Evolutionary conservation across 64 coral and sea anemone species (phyloP).

Genomic region (Pachyseris speciosa): DNA sequence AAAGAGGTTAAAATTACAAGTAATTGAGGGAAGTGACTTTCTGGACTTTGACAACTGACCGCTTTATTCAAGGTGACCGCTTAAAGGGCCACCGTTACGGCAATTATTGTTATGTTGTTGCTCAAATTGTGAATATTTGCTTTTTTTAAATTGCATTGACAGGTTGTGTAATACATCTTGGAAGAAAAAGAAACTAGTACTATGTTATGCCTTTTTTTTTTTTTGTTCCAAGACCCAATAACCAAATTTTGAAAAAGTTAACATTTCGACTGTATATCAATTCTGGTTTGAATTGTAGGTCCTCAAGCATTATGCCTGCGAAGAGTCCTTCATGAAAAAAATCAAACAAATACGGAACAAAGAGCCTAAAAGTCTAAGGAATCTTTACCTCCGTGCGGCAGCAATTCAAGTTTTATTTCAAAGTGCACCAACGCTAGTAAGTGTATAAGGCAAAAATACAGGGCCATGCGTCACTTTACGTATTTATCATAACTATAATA

Average conservation of each 20-base stretch:
- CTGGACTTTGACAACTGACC: too few relatives aligned
- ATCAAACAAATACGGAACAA: conserved; percentile 46
- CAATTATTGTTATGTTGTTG: too few relatives aligned
- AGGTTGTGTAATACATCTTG: too few relatives aligned
- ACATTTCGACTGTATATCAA: not conserved
- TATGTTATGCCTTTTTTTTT: too few relatives aligned
- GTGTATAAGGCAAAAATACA: not conserved
- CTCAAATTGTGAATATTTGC: too few relatives aligned
- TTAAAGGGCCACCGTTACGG: too few relatives aligned
- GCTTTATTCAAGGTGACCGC: too few relatives aligned
- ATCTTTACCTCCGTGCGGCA: not conserved
- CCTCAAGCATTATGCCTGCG: conserved; percentile 85
- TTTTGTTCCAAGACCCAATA: too few relatives aligned
- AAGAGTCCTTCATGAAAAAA: conserved; percentile 72
- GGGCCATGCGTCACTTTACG: not conserved
- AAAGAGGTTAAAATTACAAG: too few relatives aligned
- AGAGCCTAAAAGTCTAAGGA: conserved; percentile 48
- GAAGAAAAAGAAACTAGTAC: too few relatives aligned
- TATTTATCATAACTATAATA: not conserved
- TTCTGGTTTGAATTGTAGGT: conserved; percentile 27
- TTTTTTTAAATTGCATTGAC: too few relatives aligned
- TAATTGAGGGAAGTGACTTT: too few relatives aligned
- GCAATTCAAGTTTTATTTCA: conserved; percentile 60
- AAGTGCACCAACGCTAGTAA: conserved; percentile 76
- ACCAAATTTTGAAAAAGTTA: not conserved